Percentiles rank a stretch among this genome's conserved stretches.
Evolutionary conservation across 2,888 invertebrate species (phyloP).

Genomic region (Sialis fuliginosa): DNA sequence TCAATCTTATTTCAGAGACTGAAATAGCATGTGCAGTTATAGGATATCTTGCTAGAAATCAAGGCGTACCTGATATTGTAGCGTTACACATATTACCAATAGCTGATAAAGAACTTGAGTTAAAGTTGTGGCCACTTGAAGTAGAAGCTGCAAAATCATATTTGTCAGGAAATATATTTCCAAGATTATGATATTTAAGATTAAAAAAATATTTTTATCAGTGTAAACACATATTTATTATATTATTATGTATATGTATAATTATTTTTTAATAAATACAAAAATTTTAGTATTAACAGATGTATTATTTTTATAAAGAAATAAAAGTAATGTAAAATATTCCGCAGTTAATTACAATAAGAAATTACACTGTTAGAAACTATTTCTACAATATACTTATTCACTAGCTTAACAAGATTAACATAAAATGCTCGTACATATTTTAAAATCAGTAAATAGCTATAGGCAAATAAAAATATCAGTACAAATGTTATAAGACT

Average conservation of each 20-base stretch:
- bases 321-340: not conserved
- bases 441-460: no score
- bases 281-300: not conserved
- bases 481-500: no score
- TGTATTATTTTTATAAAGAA: no score
- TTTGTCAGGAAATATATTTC: constrained; percentile 5
- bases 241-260: not conserved
- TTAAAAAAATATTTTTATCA: not conserved
- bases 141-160: constrained; percentile 9
- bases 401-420: no score
- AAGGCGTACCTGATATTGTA: constrained; percentile 10
- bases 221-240: no score
- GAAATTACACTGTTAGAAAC: not conserved
- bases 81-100: constrained; percentile 6
- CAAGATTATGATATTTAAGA: constrained; percentile 1
- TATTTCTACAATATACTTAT: no score
- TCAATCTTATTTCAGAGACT: constrained; percentile 2
- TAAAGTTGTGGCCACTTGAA: constrained; percentile 11
- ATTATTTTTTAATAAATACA: not conserved
- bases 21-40: constrained; percentile 10
- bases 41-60: constrained; percentile 8
- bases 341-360: not conserved
- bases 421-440: no score
- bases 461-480: no score
- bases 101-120: constrained; percentile 5